Evolutionary conservation across 2,888 invertebrate species (phyloP).

Genomic region (Polymixis lichenea): DNA sequence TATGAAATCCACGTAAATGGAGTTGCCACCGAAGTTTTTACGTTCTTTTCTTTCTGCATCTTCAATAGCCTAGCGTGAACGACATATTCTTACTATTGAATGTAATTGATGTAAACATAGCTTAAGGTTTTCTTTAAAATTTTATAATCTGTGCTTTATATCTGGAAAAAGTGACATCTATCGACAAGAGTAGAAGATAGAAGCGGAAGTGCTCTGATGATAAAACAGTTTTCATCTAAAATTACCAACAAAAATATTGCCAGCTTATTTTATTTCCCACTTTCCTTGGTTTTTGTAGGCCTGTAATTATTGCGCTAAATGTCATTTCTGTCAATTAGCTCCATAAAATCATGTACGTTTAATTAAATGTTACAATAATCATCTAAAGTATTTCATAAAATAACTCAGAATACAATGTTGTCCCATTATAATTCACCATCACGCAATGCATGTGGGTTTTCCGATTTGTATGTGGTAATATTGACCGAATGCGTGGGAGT

Average conservation of each 20-base stretch:
- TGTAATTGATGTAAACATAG: conserved; percentile 1
- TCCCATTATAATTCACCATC: not conserved
- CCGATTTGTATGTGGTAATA: conserved; percentile 37
- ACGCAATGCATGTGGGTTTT: not conserved
- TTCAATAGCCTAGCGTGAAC: not conserved
- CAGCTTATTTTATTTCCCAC: conserved; percentile 9
- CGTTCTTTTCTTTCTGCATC: not conserved
- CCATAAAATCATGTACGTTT: not conserved
- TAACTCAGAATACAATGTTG: not conserved
- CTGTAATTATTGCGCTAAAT: fast-evolving
- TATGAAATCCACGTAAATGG: not conserved
- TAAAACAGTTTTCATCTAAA: conserved; percentile 61
- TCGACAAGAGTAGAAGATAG: conserved; percentile 19
- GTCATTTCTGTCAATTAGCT: not conserved
- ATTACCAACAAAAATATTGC: conserved; percentile 52
- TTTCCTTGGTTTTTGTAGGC: not conserved
- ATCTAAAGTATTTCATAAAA: too few relatives aligned
- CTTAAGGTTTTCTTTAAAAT: not conserved
- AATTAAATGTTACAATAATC: too few relatives aligned
- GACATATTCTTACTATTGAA: conserved; percentile 3
- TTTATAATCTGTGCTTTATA: conserved; percentile 20
- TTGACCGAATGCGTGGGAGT: conserved; percentile 57
- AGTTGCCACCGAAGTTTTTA: not conserved
- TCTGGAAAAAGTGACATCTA: conserved; percentile 57
- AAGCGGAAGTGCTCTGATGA: conserved; percentile 60